Conservation (phyloP, 2,113 vertebrate species). For the Xenopus tropicalis region UCB_Xtro_10.0 CM004444.2:12698001-12698500, state of each 20-base stretch:
- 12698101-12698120: neutral
- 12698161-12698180: constrained; percentile 19
- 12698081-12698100: neutral
- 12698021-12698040: no score
- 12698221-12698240: constrained; percentile 23
- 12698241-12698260: constrained; percentile 13
- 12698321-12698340: constrained; percentile 17
- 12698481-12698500: neutral
- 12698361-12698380: constrained; percentile 27
- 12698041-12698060: no score
- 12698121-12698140: neutral
- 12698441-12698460: neutral
- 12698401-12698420: neutral
- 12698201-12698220: constrained; percentile 9
- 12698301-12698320: neutral
- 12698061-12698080: no score
- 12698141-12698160: neutral
- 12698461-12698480: neutral
- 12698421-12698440: neutral
- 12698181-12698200: neutral
- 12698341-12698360: constrained; percentile 13
- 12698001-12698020: no score
- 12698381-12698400: constrained; percentile 39
- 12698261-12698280: constrained; percentile 24
- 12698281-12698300: constrained; percentile 16